These are phyloP conservation scores for Otus sunia DNA, from an alignment of 2,113 vertebrate genomes.

Conservation along the genomic window DNA sequence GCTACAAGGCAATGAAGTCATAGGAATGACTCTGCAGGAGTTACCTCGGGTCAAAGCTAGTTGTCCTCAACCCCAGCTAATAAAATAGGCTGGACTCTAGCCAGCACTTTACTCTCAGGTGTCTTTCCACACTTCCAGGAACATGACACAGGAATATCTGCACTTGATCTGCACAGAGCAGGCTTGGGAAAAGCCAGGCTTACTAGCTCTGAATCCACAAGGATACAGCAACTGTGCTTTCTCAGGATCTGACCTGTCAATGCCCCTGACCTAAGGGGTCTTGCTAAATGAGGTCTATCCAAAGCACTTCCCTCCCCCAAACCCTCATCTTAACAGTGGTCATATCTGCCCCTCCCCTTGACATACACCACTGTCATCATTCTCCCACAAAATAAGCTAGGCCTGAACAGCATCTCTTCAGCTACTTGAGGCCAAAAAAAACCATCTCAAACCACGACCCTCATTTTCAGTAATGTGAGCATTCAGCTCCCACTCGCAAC, in stretches of 20 bases:
- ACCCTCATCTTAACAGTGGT: not conserved
- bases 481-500: not conserved
- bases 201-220: not conserved
- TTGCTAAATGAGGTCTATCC: not conserved
- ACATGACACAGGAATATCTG: not conserved
- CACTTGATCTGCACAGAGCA: not conserved
- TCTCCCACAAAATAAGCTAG: not conserved
- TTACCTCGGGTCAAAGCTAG: not conserved
- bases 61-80: not conserved
- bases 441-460: not conserved
- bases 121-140: not conserved
- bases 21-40: not conserved
- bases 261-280: not conserved
- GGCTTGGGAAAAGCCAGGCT: not conserved
- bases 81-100: not conserved
- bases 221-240: rapidly evolving
- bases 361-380: not conserved
- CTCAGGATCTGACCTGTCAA: rapidly evolving
- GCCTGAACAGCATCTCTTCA: not conserved
- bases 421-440: not conserved
- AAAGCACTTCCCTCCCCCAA: not conserved
- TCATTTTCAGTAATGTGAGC: constrained; percentile 5
- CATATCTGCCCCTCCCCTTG: not conserved
- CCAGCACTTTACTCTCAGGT: not conserved
- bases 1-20: not conserved